These are phyloP conservation scores for Emmelina monodactyla DNA, from an alignment of 2,888 invertebrate species.

Conservation along the genomic window DNA sequence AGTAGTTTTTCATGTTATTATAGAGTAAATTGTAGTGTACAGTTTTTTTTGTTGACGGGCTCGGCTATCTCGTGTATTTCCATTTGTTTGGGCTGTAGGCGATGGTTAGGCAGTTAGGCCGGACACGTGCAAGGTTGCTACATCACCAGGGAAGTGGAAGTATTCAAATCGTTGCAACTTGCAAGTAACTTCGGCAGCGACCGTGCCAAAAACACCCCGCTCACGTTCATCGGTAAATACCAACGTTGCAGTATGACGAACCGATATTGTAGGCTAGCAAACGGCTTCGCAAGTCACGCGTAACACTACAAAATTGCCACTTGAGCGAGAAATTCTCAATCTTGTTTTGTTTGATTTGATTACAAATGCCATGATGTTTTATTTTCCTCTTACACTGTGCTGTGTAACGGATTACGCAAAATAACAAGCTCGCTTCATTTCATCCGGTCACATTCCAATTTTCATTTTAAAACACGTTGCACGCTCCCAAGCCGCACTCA, in stretches of 20 bases:
- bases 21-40: too few species aligned
- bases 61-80: background rate
- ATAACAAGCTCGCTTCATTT: too few species aligned
- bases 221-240: slow-evolving; percentile 28
- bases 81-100: background rate
- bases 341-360: background rate
- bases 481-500: too few species aligned
- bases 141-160: slow-evolving; percentile 28
- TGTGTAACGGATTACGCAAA: too few species aligned
- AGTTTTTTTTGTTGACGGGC: too few species aligned
- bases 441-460: too few species aligned
- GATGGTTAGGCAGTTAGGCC: slow-evolving; percentile 18
- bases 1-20: too few species aligned
- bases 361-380: too few species aligned
- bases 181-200: too few species aligned
- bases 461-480: too few species aligned
- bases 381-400: too few species aligned
- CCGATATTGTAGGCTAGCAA: slow-evolving; percentile 18
- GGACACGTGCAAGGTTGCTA: slow-evolving; percentile 36
- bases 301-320: slow-evolving; percentile 17
- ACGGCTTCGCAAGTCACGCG: slow-evolving; percentile 19
- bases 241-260: slow-evolving; percentile 29
- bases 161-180: slow-evolving; percentile 41
- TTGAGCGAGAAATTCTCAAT: background rate
- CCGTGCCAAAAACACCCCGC: slow-evolving; percentile 35